phyloP scores from a whole-genome alignment of 2,797 vertebrate species.

The Benthosema pterotum region DNA sequence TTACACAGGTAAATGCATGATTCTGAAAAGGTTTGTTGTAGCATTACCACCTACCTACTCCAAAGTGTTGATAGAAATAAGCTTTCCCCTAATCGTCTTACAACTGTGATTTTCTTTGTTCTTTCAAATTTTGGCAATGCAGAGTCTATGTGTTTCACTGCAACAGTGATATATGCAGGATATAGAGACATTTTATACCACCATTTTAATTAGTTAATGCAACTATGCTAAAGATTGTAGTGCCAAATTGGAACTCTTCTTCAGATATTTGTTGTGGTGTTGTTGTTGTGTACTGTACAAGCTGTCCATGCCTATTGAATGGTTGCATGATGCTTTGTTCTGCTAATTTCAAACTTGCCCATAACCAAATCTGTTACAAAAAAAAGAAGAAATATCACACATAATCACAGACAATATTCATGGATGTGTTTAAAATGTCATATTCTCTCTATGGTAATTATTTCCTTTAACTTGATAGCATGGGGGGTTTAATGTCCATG shows the following conservation, averaged over 20 bases:
- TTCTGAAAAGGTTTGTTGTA: slow-evolving; percentile 42
- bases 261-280: slow-evolving; percentile 2
- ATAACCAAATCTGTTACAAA: not conserved
- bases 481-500: too few relatives aligned
- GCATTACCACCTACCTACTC: slow-evolving; percentile 35
- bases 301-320: slow-evolving; percentile 1
- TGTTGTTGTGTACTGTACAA: slow-evolving; percentile 13
- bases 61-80: slow-evolving; percentile 13
- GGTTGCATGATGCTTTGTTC: slow-evolving; percentile 4
- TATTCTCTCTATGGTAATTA: too few relatives aligned
- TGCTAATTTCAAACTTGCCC: slow-evolving; percentile 1
- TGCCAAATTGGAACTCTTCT: too few relatives aligned
- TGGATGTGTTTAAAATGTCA: too few relatives aligned
- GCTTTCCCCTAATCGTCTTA: slow-evolving; percentile 23
- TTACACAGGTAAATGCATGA: slow-evolving; percentile 46
- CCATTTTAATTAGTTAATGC: too few relatives aligned
- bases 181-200: too few relatives aligned
- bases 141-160: too few relatives aligned
- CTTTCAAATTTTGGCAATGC: not conserved
- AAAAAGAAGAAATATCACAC: too few relatives aligned
- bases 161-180: too few relatives aligned
- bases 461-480: too few relatives aligned
- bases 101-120: slow-evolving; percentile 4
- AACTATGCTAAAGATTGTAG: too few relatives aligned
- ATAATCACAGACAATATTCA: too few relatives aligned